Conservation (phyloP, 2,797 vertebrate genomes). For the Melanotaenia boesemani region DNA sequence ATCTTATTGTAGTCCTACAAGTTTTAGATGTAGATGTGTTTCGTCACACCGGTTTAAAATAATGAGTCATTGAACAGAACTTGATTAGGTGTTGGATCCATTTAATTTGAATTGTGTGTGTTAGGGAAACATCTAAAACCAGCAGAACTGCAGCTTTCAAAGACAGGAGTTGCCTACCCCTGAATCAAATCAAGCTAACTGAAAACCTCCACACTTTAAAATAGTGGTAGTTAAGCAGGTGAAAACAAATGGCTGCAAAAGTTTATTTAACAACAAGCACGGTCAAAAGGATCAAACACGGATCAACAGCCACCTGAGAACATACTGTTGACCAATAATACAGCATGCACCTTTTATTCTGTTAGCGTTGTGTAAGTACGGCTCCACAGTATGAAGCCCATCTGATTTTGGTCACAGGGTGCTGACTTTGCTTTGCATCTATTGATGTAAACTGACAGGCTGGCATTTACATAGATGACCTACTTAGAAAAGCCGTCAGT, state of each 20-base stretch:
- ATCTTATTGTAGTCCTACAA: too few species aligned
- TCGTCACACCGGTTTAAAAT: too few species aligned
- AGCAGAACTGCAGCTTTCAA: not conserved
- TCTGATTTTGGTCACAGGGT: constrained; percentile 62
- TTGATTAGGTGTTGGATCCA: too few species aligned
- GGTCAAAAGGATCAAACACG: not conserved
- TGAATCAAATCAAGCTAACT: not conserved
- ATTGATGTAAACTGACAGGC: constrained; percentile 78
- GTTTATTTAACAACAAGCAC: not conserved
- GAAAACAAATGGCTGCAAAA: not conserved
- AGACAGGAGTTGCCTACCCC: not conserved
- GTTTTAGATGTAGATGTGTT: too few species aligned
- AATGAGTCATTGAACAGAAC: too few species aligned
- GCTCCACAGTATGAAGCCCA: constrained; percentile 21
- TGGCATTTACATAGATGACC: constrained; percentile 81
- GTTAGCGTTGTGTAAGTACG: constrained; percentile 28
- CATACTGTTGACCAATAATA: constrained; percentile 7
- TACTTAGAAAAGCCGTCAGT: constrained; percentile 78
- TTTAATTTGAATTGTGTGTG: too few species aligned
- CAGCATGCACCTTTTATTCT: constrained; percentile 22
- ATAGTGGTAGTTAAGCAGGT: not conserved
- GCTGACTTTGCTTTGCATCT: constrained; percentile 67
- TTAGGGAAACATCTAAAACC: too few species aligned
- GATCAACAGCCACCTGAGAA: not conserved
- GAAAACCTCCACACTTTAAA: not conserved